Percentiles rank a stretch among this genome's conserved stretches.
Conservation (phyloP, 2,888 invertebrate species). For the Athrips mouffetella region DNA sequence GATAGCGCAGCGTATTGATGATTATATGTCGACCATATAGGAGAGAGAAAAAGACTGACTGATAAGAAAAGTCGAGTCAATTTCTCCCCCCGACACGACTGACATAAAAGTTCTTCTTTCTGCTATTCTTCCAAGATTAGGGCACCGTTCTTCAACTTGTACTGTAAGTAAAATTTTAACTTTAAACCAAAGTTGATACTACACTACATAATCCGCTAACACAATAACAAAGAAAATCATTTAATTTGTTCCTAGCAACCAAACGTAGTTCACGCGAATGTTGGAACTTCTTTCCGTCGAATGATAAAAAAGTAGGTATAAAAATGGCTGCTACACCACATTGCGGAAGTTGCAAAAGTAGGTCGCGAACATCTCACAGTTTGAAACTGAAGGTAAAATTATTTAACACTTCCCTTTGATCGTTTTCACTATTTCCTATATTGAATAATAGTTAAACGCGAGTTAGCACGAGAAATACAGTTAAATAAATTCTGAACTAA, state of each 20-base stretch:
- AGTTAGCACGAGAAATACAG: constrained; percentile 36
- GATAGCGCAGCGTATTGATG: constrained; percentile 21
- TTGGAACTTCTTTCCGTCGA: constrained; percentile 26
- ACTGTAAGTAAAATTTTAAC: constrained; percentile 42
- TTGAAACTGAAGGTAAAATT: constrained; percentile 29
- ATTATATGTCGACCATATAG: constrained; percentile 80
- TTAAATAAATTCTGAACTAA: constrained; percentile 40
- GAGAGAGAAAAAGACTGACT: constrained; percentile 91
- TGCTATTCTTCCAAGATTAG: constrained; percentile 33
- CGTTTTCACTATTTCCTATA: constrained; percentile 41
- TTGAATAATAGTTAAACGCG: constrained; percentile 21
- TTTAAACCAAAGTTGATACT: constrained; percentile 24
- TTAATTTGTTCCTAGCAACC: constrained; percentile 25
- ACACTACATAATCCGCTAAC: constrained; percentile 18
- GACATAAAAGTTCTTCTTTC: constrained; percentile 48
- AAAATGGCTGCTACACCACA: constrained; percentile 56
- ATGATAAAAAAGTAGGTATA: constrained; percentile 34
- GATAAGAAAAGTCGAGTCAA: constrained; percentile 79
- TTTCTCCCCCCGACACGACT: constrained; percentile 81
- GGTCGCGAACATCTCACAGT: constrained; percentile 60
- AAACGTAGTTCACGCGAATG: constrained; percentile 28
- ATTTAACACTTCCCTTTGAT: constrained; percentile 42
- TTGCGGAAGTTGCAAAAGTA: constrained; percentile 72
- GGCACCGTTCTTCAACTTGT: constrained; percentile 31
- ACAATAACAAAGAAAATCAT: constrained; percentile 34